These are phyloP conservation scores for Bombus impatiens DNA, from an alignment of 1,140 invertebrate genomes.

Conservation along the genomic window DNA sequence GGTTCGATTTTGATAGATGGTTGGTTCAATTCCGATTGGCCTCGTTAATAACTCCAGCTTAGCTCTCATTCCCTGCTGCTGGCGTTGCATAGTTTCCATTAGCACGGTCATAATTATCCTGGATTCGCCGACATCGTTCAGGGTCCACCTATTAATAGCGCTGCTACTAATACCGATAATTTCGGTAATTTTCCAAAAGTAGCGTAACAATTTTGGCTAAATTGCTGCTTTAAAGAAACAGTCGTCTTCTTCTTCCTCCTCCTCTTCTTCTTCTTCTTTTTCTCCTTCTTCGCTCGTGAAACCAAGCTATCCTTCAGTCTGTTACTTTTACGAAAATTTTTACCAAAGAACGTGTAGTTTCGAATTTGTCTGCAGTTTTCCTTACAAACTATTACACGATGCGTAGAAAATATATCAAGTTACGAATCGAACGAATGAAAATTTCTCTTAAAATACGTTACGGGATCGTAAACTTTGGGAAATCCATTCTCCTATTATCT, in stretches of 20 bases:
- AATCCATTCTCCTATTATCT: neutral
- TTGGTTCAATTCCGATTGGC: constrained; percentile 20
- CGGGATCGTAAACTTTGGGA: neutral
- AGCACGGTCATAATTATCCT: constrained; percentile 56
- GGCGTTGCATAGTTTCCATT: constrained; percentile 44
- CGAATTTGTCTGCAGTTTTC: too few relatives aligned
- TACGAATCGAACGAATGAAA: neutral
- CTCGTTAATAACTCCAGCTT: constrained; percentile 56
- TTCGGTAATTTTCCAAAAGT: neutral
- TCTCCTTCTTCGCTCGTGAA: too few relatives aligned
- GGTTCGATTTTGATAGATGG: constrained; percentile 10
- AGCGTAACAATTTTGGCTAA: neutral
- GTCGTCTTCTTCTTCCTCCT: too few relatives aligned
- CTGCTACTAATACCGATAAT: constrained; percentile 22
- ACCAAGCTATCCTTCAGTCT: too few relatives aligned
- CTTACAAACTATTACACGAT: too few relatives aligned
- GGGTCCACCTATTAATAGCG: constrained; percentile 14
- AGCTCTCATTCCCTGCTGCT: constrained; percentile 21
- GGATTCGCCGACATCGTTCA: constrained; percentile 24
- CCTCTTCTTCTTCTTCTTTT: too few relatives aligned
- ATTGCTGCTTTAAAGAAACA: too few relatives aligned
- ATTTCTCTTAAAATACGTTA: neutral
- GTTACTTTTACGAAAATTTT: too few relatives aligned
- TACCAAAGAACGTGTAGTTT: too few relatives aligned
- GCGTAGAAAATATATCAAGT: neutral